Evolutionary conservation across 2,113 vertebrate genomes (phyloP).

Genomic region (Cebus imitator): DNA sequence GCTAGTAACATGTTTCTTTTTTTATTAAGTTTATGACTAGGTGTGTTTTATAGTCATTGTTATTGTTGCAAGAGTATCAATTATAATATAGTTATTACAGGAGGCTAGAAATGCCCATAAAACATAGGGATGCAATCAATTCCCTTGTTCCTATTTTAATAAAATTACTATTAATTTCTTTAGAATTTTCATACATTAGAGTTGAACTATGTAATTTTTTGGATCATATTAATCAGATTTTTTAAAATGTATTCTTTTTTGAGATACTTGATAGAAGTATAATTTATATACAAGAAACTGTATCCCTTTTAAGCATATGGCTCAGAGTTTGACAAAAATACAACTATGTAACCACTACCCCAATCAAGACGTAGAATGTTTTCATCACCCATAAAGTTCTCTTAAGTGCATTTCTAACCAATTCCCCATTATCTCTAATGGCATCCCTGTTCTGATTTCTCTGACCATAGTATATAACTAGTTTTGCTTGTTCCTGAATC

Average conservation of each 20-base stretch:
- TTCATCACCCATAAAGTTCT: not conserved
- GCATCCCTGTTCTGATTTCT: not conserved
- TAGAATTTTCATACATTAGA: not conserved
- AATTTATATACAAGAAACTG: not conserved
- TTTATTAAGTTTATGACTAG: not conserved
- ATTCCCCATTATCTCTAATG: not conserved
- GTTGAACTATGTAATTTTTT: not conserved
- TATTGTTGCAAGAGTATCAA: not conserved
- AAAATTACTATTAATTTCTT: not conserved
- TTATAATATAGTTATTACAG: not conserved
- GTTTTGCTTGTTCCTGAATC: not conserved
- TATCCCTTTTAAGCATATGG: not conserved
- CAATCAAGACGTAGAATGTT: not conserved
- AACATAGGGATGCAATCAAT: not conserved
- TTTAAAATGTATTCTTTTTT: not conserved
- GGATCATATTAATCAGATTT: not conserved
- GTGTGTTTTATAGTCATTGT: not conserved
- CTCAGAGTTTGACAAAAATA: not conserved
- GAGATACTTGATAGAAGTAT: not conserved
- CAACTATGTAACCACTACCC: not conserved
- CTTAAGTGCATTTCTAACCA: not conserved
- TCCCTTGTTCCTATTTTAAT: not conserved
- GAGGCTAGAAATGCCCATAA: not conserved
- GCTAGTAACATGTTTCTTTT: not conserved
- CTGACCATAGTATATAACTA: not conserved